Conservation (phyloP, 2,888 invertebrate genomes). For the Lochmaea capreae region DNA sequence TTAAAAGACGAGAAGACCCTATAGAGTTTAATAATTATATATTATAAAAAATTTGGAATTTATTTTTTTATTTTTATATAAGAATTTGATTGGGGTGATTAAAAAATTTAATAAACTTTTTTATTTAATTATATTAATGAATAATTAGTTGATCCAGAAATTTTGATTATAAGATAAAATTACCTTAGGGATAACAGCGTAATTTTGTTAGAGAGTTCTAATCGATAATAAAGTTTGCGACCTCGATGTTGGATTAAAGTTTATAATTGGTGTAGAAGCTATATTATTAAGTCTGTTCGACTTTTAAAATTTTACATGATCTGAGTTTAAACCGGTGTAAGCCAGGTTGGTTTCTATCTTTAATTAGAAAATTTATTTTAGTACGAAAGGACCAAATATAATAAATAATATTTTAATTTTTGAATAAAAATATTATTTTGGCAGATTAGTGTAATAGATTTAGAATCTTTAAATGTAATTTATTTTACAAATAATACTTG, state of each 20-base stretch:
- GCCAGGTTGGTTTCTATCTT: conserved; percentile 90
- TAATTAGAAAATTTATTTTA: conserved; percentile 71
- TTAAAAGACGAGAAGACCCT: too few relatives aligned
- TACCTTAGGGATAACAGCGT: too few relatives aligned
- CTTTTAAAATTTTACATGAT: conserved; percentile 81
- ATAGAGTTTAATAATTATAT: too few relatives aligned
- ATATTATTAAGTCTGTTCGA: conserved; percentile 81
- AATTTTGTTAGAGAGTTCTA: conserved; percentile 79
- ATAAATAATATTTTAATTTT: conserved; percentile 68
- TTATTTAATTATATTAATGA: too few relatives aligned
- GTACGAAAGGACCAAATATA: conserved; percentile 83
- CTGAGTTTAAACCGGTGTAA: conserved; percentile 89
- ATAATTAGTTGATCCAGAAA: too few relatives aligned
- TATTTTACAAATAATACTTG: conserved; percentile 70
- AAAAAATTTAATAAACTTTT: too few relatives aligned
- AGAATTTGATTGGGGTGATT: too few relatives aligned
- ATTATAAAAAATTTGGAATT: too few relatives aligned
- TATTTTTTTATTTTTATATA: too few relatives aligned
- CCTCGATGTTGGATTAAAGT: conserved; percentile 91
- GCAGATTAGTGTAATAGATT: conserved; percentile 78
- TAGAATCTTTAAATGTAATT: conserved; percentile 75
- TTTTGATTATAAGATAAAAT: too few relatives aligned
- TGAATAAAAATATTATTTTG: conserved; percentile 68
- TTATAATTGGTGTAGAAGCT: conserved; percentile 75
- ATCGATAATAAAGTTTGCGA: conserved; percentile 82